A percentile compares a stretch with the other conserved stretches of the same genome.
Conservation (phyloP, 2,113 vertebrate genomes). For the Epinephelus moara region DNA sequence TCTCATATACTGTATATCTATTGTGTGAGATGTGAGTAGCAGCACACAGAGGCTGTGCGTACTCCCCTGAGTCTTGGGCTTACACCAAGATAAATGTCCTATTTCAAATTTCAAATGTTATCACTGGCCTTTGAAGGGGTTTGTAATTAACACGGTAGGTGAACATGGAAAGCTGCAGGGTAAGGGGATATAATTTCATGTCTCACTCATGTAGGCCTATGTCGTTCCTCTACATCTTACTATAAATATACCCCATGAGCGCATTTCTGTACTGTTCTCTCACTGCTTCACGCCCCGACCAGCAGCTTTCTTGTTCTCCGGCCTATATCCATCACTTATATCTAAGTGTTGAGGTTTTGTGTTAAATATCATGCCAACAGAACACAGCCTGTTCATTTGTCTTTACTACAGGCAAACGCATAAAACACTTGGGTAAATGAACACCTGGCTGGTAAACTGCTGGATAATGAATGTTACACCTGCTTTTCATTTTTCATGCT, state of each 20-base stretch:
- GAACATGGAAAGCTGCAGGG: constrained; percentile 3
- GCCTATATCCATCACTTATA: constrained; percentile 16
- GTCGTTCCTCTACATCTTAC: background rate
- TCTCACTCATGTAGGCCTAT: background rate
- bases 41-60: background rate
- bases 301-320: background rate
- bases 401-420: constrained; percentile 34
- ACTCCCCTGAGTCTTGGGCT: background rate
- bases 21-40: background rate
- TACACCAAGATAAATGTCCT: constrained; percentile 1
- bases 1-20: no score
- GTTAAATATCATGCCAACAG: constrained; percentile 56
- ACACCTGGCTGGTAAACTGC: constrained; percentile 62
- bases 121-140: background rate
- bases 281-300: background rate
- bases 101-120: constrained; percentile 10
- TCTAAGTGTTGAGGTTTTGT: constrained; percentile 12
- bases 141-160: background rate
- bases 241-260: background rate
- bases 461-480: constrained; percentile 62
- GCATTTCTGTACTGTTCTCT: background rate
- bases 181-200: background rate
- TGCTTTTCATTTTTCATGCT: constrained; percentile 63
- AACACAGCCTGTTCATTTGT: constrained; percentile 42
- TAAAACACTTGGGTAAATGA: constrained; percentile 44